Evolutionary conservation across 2,797 vertebrate species (phyloP).

Genomic region (Streptopelia turtur): DNA sequence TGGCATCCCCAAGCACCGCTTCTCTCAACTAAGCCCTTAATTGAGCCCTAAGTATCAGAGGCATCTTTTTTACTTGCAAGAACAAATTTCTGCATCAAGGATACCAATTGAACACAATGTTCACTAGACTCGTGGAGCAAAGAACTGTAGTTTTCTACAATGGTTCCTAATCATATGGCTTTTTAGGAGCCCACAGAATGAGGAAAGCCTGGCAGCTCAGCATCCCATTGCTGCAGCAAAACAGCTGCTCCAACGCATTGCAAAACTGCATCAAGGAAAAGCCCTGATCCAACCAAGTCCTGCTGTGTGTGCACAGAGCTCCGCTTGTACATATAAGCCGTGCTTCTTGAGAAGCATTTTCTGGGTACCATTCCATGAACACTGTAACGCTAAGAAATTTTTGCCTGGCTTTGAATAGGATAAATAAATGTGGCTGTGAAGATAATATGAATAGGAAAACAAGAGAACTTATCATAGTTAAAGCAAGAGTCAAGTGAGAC

Average conservation of each 20-base stretch:
- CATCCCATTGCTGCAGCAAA: neutral
- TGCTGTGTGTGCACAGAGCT: neutral
- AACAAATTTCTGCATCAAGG: neutral
- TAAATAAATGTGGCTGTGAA: constrained; percentile 9
- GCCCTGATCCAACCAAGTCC: neutral
- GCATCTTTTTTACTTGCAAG: neutral
- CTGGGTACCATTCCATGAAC: neutral
- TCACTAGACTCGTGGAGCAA: neutral
- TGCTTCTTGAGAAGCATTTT: neutral
- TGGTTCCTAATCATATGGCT: neutral
- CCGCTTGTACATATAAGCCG: neutral
- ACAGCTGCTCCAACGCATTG: neutral
- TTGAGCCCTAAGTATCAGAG: neutral
- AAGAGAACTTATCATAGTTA: constrained; percentile 17
- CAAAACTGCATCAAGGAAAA: neutral
- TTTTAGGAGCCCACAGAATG: neutral
- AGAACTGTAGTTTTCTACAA: neutral
- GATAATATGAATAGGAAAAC: constrained; percentile 17
- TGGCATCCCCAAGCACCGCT: neutral
- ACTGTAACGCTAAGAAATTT: neutral
- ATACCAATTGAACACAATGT: accelerated
- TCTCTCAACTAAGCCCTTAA: neutral
- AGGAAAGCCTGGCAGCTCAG: neutral
- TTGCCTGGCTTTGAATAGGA: neutral
- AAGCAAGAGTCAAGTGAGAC: constrained; percentile 22